A percentile compares a stretch with the other conserved stretches of the same genome.
phyloP scores from a whole-genome alignment of 2,888 invertebrate species.

The Sphecodes monilicornis region DNA sequence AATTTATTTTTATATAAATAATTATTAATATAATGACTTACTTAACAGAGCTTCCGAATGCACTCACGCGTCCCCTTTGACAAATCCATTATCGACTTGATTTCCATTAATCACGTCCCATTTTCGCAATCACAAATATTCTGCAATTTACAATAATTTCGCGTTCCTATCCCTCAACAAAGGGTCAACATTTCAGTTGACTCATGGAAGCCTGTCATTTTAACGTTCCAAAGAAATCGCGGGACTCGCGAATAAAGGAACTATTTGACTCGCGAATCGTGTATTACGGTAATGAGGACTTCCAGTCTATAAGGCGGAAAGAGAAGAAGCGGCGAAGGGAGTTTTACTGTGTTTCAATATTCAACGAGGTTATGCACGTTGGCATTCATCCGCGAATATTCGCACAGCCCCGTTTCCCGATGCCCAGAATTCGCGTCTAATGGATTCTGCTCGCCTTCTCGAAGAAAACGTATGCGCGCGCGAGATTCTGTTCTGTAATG shows the following conservation, averaged over 20 bases:
- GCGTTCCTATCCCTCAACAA: background rate
- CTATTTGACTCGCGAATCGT: background rate
- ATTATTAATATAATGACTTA: background rate
- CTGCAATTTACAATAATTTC: background rate
- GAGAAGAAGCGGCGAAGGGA: conserved; percentile 5
- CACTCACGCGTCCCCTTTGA: background rate
- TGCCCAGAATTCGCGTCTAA: too few relatives aligned
- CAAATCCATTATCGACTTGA: background rate
- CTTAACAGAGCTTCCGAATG: background rate
- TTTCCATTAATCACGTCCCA: background rate
- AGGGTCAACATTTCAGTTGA: background rate
- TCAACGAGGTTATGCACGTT: conserved; percentile 28
- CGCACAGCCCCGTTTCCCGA: background rate
- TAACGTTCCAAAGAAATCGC: background rate
- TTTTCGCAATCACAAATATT: background rate
- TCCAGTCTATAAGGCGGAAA: too few relatives aligned
- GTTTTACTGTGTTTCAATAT: conserved; percentile 53
- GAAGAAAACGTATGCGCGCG: too few relatives aligned
- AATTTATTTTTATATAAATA: too few relatives aligned
- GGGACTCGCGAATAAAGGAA: background rate
- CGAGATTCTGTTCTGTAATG: too few relatives aligned
- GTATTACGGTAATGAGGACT: background rate
- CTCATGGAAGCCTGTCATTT: background rate
- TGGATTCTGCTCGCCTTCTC: too few relatives aligned
- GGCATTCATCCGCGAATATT: conserved; percentile 5